A percentile compares a stretch with the other conserved stretches of the same genome.
These are phyloP conservation scores for silkworm (Bombyx mori) DNA, from an alignment of 1,140 invertebrate genomes.

Conservation along the genomic window DNA sequence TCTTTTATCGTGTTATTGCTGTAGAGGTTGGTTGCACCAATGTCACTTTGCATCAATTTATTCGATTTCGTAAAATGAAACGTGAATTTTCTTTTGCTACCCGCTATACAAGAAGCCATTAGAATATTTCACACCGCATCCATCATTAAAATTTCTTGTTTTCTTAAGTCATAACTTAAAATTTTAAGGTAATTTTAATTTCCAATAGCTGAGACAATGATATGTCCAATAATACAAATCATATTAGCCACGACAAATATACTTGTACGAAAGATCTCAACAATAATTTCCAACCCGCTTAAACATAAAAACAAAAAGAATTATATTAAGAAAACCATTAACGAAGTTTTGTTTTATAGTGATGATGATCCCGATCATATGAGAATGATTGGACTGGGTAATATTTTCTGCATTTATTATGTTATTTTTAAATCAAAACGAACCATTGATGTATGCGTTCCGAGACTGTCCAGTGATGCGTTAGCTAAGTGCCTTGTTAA, in stretches of 20 bases:
- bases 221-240: too few species aligned
- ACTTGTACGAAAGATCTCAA: conserved; percentile 14
- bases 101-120: too few species aligned
- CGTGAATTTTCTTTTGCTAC: too few species aligned
- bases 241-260: conserved; percentile 5
- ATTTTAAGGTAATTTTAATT: too few species aligned
- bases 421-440: conserved; percentile 30
- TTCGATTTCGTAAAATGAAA: too few species aligned
- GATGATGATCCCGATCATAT: conserved; percentile 23
- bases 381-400: conserved; percentile 35
- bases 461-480: conserved; percentile 35
- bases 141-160: too few species aligned
- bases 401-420: conserved; percentile 43
- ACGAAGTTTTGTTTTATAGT: conserved; percentile 51
- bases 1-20: too few species aligned
- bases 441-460: conserved; percentile 41
- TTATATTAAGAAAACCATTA: conserved; percentile 21
- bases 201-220: too few species aligned
- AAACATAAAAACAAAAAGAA: background rate
- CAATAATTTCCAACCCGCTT: conserved; percentile 6
- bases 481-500: conserved; percentile 37
- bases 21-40: too few species aligned
- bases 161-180: too few species aligned
- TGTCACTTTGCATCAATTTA: too few species aligned
- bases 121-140: too few species aligned